These are phyloP conservation scores for Passer montanus DNA, from an alignment of 2,113 vertebrate species.

Conservation along the genomic window DNA sequence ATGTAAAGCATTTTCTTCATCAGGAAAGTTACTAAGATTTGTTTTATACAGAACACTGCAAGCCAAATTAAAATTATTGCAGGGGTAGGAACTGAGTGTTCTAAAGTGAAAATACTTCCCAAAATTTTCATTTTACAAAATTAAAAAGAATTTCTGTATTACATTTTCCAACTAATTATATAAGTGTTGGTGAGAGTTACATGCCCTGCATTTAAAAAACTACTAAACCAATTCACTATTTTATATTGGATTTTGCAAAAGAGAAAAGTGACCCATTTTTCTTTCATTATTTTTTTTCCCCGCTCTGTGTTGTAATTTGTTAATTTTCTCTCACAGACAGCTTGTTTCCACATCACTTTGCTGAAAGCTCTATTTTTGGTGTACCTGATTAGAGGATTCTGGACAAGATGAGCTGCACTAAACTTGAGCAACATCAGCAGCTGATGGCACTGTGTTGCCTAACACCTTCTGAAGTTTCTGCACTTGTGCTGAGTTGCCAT, in stretches of 20 bases:
- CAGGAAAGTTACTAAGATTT: not conserved
- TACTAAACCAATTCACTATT: not conserved
- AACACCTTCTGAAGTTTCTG: conserved; percentile 37
- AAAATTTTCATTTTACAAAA: not conserved
- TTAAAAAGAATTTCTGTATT: not conserved
- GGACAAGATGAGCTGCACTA: not conserved
- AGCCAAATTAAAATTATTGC: not conserved
- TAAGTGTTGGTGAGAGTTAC: not conserved
- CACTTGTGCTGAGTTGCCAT: conserved; percentile 52
- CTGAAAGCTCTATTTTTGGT: not conserved
- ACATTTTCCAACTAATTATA: not conserved
- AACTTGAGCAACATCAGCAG: conserved; percentile 2
- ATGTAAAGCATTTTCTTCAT: not conserved
- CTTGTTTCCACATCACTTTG: not conserved
- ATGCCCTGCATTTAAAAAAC: not conserved
- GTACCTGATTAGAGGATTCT: not conserved
- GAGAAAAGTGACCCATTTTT: not conserved
- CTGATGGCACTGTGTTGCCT: conserved; percentile 44
- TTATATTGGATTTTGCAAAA: not conserved
- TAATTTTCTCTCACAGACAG: not conserved
- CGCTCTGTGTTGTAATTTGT: not conserved
- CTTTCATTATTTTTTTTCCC: not conserved
- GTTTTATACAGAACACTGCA: not conserved
- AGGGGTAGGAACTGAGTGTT: not conserved
- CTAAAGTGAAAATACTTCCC: not conserved